Percentiles rank a stretch among this genome's conserved stretches.
Conservation (phyloP, 2,888 invertebrate species). For the Cerceris rybyensis region DNA sequence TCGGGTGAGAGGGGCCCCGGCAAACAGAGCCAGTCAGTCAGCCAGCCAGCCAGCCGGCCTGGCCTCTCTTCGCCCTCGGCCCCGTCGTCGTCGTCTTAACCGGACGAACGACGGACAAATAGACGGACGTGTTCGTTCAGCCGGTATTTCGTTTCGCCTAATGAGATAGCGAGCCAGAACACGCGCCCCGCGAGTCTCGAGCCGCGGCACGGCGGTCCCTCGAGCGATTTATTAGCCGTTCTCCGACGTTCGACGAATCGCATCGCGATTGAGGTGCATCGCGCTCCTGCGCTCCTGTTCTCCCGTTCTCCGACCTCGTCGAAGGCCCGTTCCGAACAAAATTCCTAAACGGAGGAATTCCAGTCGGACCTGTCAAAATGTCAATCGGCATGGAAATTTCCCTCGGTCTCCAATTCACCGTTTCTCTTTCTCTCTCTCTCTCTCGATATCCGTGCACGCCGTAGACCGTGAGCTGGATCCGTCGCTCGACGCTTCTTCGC, state of each 20-base stretch:
- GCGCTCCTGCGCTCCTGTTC: background rate
- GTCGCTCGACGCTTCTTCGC: background rate
- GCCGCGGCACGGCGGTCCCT: constrained; percentile 11
- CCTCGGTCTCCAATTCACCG: too few relatives aligned
- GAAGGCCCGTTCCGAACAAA: background rate
- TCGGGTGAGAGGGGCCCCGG: constrained; percentile 68
- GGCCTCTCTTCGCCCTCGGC: constrained; percentile 59
- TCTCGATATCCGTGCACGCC: background rate
- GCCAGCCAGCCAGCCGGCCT: constrained; percentile 48
- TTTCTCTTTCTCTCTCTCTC: background rate
- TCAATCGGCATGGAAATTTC: constrained; percentile 18
- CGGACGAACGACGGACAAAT: constrained; percentile 67
- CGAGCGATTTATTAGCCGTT: background rate
- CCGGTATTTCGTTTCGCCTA: constrained; percentile 62
- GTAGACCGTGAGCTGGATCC: too few relatives aligned
- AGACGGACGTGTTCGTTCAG: constrained; percentile 61
- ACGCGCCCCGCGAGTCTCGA: background rate
- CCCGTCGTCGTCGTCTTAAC: constrained; percentile 55
- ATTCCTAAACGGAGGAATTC: constrained; percentile 39
- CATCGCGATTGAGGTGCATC: too few relatives aligned
- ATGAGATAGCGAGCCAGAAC: constrained; percentile 48
- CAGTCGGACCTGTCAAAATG: constrained; percentile 26
- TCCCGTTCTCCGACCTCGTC: background rate
- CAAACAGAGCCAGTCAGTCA: constrained; percentile 61
- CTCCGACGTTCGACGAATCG: constrained; percentile 3